These are phyloP conservation scores for Panonychus citri DNA, from an alignment of 1,140 invertebrate species.

Conservation along the genomic window DNA sequence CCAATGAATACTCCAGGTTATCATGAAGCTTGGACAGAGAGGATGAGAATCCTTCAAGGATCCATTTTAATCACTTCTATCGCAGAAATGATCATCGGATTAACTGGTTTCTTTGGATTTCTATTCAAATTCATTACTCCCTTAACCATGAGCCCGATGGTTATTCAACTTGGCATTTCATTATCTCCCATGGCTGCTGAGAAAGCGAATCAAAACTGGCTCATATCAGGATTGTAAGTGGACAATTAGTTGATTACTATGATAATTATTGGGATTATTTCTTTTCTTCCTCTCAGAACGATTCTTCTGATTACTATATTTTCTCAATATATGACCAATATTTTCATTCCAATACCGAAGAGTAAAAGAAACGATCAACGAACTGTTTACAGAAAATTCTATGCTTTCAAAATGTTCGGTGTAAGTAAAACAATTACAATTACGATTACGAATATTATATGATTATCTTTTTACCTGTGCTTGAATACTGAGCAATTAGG, in stretches of 20 bases:
- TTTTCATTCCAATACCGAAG: slow-evolving; percentile 23
- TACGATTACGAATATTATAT: too few relatives aligned
- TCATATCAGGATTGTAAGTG: background rate
- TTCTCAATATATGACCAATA: slow-evolving; percentile 18
- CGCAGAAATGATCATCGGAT: background rate
- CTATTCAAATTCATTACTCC: slow-evolving; percentile 41
- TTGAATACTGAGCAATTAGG: too few relatives aligned
- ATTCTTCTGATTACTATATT: slow-evolving; percentile 19
- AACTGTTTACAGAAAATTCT: background rate
- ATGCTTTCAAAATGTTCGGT: background rate
- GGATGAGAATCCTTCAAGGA: background rate
- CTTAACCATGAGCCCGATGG: slow-evolving; percentile 51
- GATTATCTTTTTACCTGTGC: too few relatives aligned
- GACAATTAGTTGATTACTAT: background rate
- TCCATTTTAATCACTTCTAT: background rate
- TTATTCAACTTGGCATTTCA: slow-evolving; percentile 49
- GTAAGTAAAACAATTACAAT: background rate
- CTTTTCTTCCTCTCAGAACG: slow-evolving; percentile 17
- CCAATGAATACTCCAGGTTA: background rate
- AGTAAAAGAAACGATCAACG: slow-evolving; percentile 25
- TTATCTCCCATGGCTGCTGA: background rate
- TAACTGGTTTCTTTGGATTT: slow-evolving; percentile 17
- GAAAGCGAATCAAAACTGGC: background rate
- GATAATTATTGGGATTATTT: too few relatives aligned
- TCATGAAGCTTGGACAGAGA: background rate